Evolutionary conservation across 2,888 invertebrate genomes (phyloP).

Genomic region (Linnaemya tessellans): DNA sequence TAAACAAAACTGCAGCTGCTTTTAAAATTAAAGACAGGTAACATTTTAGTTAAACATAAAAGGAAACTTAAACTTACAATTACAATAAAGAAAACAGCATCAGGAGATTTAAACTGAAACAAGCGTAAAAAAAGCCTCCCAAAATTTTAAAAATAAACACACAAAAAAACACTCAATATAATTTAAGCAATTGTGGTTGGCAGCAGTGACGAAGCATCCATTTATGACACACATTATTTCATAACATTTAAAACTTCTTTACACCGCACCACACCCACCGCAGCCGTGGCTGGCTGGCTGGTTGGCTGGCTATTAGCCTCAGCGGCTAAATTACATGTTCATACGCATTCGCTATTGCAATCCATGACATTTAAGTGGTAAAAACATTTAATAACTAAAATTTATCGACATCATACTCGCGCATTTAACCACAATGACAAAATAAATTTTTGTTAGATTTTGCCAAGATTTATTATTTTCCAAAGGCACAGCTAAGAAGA

Average conservation of each 20-base stretch:
- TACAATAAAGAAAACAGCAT: neutral
- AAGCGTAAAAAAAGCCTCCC: conserved; percentile 30
- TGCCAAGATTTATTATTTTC: too few species aligned
- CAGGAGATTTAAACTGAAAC: neutral
- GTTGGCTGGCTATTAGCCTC: neutral
- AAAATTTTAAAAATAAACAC: conserved; percentile 41
- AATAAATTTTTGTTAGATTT: too few species aligned
- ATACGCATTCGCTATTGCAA: neutral
- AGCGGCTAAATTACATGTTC: neutral
- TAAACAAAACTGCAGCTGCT: conserved; percentile 21
- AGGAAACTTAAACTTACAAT: conserved; percentile 5
- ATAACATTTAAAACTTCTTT: neutral
- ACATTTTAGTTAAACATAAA: neutral
- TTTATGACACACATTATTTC: neutral
- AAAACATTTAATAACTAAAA: too few species aligned
- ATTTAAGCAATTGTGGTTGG: conserved; percentile 51
- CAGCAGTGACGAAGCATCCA: neutral
- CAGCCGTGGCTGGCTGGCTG: neutral
- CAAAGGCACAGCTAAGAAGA: too few species aligned
- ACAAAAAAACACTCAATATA: conserved; percentile 43
- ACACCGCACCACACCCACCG: neutral
- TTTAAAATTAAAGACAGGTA: neutral
- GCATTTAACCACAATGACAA: too few species aligned
- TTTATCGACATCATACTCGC: too few species aligned
- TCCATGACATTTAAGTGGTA: neutral